These are phyloP conservation scores for Meteorus cinctellus DNA, from an alignment of 2,888 invertebrate genomes.

Conservation along the genomic window DNA sequence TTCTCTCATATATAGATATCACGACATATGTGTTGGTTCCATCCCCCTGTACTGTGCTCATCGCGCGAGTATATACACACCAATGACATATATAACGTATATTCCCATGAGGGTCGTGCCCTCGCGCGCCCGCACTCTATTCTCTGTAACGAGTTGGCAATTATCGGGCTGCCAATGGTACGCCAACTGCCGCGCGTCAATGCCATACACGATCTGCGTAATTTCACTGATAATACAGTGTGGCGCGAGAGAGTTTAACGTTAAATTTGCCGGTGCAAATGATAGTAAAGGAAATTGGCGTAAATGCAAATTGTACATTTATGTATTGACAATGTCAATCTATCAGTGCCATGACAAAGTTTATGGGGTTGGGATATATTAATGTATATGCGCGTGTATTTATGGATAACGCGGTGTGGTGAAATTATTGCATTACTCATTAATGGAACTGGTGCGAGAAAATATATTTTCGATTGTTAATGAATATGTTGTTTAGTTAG, in stretches of 20 bases:
- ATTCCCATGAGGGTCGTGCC: conserved; percentile 39
- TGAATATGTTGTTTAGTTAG: no score
- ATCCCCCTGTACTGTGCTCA: neutral
- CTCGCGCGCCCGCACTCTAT: conserved; percentile 32
- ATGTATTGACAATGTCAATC: conserved; percentile 6
- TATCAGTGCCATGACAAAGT: neutral
- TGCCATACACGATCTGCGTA: conserved; percentile 35
- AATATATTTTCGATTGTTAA: no score
- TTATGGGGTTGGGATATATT: neutral
- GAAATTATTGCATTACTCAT: no score
- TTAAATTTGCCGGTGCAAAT: conserved; percentile 17
- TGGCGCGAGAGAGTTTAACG: conserved; percentile 3
- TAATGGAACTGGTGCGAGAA: no score
- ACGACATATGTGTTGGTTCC: neutral
- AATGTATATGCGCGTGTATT: neutral
- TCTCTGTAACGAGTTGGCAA: conserved; percentile 45
- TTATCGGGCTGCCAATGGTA: conserved; percentile 39
- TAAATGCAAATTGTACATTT: conserved; percentile 14
- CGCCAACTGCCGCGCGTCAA: conserved; percentile 33
- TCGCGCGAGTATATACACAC: neutral
- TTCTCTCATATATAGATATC: conserved; percentile 20
- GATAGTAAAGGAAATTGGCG: conserved; percentile 16
- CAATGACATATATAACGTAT: conserved; percentile 11
- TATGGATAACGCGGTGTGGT: no score
- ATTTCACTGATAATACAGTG: conserved; percentile 36